A percentile compares a stretch with the other conserved stretches of the same genome.
Evolutionary conservation across 2,888 invertebrate species (phyloP).

Genomic region (Ectemnius lituratus): DNA sequence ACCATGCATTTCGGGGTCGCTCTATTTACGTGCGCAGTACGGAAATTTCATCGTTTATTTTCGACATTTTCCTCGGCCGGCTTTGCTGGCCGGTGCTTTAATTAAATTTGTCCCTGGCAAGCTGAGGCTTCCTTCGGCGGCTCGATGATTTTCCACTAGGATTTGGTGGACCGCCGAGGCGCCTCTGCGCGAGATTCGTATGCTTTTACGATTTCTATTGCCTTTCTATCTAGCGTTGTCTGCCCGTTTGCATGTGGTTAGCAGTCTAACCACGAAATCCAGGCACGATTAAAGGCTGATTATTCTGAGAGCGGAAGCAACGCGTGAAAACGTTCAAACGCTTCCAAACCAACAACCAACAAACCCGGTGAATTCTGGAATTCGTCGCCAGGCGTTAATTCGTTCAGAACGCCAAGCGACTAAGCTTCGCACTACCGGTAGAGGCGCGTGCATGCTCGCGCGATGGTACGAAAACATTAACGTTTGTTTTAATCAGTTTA

Average conservation of each 20-base stretch:
- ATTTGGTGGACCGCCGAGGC: neutral
- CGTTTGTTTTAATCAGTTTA: slow-evolving; percentile 31
- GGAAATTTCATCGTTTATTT: slow-evolving; percentile 26
- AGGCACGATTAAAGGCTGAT: neutral
- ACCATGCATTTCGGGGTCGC: neutral
- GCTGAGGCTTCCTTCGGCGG: too few relatives aligned
- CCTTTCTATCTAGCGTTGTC: neutral
- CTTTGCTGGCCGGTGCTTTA: slow-evolving; percentile 16
- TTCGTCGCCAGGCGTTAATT: slow-evolving; percentile 1
- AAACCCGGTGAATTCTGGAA: neutral
- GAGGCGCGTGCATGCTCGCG: neutral
- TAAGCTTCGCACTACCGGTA: neutral
- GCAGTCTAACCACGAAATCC: neutral
- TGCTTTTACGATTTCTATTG: too few relatives aligned
- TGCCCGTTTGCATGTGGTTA: neutral
- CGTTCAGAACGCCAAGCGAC: neutral
- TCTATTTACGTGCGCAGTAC: slow-evolving; percentile 17
- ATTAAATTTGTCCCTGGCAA: slow-evolving; percentile 24
- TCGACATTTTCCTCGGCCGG: slow-evolving; percentile 15
- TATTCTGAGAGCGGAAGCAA: neutral
- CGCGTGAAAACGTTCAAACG: neutral
- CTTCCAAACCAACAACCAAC: neutral
- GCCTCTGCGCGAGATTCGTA: too few relatives aligned
- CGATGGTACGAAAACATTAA: slow-evolving; percentile 14
- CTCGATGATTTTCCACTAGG: too few relatives aligned